Conservation (phyloP, 1,140 invertebrate species). For the Agrilus planipennis region DNA sequence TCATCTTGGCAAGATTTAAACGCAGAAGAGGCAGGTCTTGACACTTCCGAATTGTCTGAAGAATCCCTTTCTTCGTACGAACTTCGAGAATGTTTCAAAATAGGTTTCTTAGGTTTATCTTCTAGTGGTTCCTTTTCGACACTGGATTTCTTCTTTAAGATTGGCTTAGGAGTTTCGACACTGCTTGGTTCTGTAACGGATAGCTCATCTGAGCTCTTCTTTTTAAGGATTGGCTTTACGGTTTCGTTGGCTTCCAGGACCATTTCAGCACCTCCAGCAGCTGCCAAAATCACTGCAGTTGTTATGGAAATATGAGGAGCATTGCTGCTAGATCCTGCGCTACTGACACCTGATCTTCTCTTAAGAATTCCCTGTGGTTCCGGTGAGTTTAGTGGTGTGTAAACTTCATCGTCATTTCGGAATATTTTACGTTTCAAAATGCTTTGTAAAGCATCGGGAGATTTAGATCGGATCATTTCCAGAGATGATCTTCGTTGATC, state of each 20-base stretch:
- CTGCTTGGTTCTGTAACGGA: slow-evolving; percentile 32
- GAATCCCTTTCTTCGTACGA: slow-evolving; percentile 6
- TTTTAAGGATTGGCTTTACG: slow-evolving; percentile 70
- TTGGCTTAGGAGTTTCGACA: slow-evolving; percentile 52
- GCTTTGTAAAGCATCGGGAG: slow-evolving; percentile 46
- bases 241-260: slow-evolving; percentile 43
- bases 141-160: slow-evolving; percentile 73
- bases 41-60: slow-evolving; percentile 15
- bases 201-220: slow-evolving; percentile 52
- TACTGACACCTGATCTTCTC: slow-evolving; percentile 44
- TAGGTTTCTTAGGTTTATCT: slow-evolving; percentile 59
- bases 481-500: slow-evolving; percentile 54
- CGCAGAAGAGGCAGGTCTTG: slow-evolving; percentile 43
- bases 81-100: slow-evolving; percentile 61
- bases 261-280: slow-evolving; percentile 45
- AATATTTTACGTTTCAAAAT: slow-evolving; percentile 58
- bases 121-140: slow-evolving; percentile 65
- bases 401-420: slow-evolving; percentile 42
- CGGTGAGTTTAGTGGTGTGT: slow-evolving; percentile 42
- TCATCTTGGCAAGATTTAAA: slow-evolving; percentile 31
- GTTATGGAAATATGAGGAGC: slow-evolving; percentile 55
- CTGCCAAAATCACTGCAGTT: slow-evolving; percentile 53
- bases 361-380: slow-evolving; percentile 63
- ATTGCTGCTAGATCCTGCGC: slow-evolving; percentile 44
- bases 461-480: slow-evolving; percentile 48